Base-by-base conservation (phyloP, 1,140 invertebrate species). In the Riptortus pedestris region DNA sequence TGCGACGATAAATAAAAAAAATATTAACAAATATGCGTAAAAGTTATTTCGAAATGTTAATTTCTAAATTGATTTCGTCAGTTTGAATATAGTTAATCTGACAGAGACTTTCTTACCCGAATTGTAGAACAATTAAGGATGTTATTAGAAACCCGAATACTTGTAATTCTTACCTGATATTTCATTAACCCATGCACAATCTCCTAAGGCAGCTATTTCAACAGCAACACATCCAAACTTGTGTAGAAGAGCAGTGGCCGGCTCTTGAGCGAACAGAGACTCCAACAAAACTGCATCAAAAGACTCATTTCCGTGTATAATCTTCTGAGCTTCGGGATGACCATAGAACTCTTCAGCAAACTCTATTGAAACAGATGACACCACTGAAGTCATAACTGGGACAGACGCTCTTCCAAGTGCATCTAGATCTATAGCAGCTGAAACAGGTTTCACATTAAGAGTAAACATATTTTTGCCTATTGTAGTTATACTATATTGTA, bases 241-340 rank as follows among this genome's bases (percentile, higher is more conserved):
- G 38, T 61, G 60, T 3, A 43, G 2, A 11, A 61, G 16, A 2
- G 33, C 33, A 20, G 43, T 22, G 2, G 47, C 24, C 0, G 24
- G 22, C 26, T 61, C 60, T 26, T 61, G 60, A 12, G 24, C 1
- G 31, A 61, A 48, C 2, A 9, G 2, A 3, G 45, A 45, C 29
- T 61, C 60, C 45, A 45, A n/a, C 1, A 47, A 11, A 24, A 61
- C 38, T 2, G 45, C 45, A 20, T 61, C 60, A 20, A 24, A 61
- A 0, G 31, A 24, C 7, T 48, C 45, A 7, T 38, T 45, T 2
- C 33, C 43, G 18, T 45, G 33, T 3, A 61, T 27, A 22, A 61
- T 16, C 0, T 43, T 20, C 29, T 61, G 33, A 27, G 24, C 60
- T 2, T 2, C 16, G 1, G 22, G 24, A 12, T 55, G 14, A 12